Percentiles rank a stretch among this genome's conserved stretches.
These are phyloP conservation scores for Hippocampus abdominalis DNA, from an alignment of 2,113 vertebrate genomes.

Conservation along the genomic window DNA sequence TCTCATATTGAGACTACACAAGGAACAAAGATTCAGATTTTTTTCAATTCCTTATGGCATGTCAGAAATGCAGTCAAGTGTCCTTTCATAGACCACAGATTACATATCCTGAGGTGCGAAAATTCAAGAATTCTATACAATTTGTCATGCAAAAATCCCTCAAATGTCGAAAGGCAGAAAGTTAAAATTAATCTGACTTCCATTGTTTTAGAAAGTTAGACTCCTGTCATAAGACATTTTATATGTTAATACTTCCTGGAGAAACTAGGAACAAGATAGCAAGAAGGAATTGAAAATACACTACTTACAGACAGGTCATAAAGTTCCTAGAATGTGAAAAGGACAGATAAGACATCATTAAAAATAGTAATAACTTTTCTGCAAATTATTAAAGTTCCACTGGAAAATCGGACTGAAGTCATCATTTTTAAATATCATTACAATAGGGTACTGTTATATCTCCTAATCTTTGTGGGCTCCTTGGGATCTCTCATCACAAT, in stretches of 20 bases:
- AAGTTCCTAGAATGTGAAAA: slow-evolving; percentile 80
- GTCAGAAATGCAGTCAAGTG: background rate
- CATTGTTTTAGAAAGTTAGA: background rate
- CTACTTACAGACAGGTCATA: slow-evolving; percentile 88
- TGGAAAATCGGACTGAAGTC: background rate
- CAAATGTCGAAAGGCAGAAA: background rate
- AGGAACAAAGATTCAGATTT: background rate
- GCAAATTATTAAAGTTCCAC: background rate
- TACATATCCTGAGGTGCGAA: background rate
- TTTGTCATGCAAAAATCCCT: background rate
- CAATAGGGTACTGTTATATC: background rate
- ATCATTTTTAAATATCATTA: background rate
- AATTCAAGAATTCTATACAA: background rate
- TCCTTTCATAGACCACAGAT: background rate
- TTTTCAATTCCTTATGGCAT: background rate
- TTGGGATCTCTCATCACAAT: background rate
- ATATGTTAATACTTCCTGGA: background rate
- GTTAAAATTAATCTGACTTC: background rate
- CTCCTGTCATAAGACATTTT: background rate
- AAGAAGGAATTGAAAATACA: background rate
- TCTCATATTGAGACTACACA: slow-evolving; percentile 83
- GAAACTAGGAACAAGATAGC: background rate
- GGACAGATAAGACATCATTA: slow-evolving; percentile 2
- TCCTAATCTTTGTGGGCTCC: background rate
- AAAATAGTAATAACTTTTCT: background rate